Conservation (phyloP, 2,888 invertebrate species). For the Colletes collaris region DNA sequence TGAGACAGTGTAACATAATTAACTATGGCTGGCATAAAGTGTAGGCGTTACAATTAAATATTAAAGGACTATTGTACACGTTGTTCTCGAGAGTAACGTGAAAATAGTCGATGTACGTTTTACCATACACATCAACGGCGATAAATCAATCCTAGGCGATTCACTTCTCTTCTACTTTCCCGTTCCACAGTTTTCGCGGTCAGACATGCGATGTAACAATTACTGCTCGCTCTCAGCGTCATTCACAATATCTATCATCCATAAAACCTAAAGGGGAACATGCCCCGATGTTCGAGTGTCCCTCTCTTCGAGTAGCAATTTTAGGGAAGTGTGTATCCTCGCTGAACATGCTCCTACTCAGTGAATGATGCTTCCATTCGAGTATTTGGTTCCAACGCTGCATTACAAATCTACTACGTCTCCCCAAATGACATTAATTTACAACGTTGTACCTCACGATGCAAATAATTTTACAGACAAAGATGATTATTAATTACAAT, state of each 20-base stretch:
- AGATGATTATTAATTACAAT: no score
- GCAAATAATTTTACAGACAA: neutral
- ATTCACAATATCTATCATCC: constrained; percentile 73
- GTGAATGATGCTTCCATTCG: constrained; percentile 29
- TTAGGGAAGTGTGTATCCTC: constrained; percentile 56
- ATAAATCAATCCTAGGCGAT: constrained; percentile 78
- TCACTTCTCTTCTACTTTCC: constrained; percentile 59
- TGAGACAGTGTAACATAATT: no score
- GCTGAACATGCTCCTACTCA: constrained; percentile 35
- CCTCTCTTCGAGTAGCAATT: constrained; percentile 62
- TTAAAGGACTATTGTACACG: neutral
- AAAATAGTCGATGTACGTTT: constrained; percentile 64
- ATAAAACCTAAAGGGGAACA: constrained; percentile 63
- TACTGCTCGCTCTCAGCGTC: constrained; percentile 73
- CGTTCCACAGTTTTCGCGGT: constrained; percentile 70
- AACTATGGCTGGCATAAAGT: no score
- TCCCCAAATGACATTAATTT: neutral
- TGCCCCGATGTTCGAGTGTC: constrained; percentile 47
- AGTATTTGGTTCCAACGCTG: constrained; percentile 33
- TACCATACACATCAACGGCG: constrained; percentile 65
- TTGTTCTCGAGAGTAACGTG: constrained; percentile 20
- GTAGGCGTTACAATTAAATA: neutral
- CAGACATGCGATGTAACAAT: constrained; percentile 81
- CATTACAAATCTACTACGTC: constrained; percentile 16
- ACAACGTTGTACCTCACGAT: neutral